Evolutionary conservation across 2,888 invertebrate genomes (phyloP).

Genomic region (Parnassius apollo): DNA sequence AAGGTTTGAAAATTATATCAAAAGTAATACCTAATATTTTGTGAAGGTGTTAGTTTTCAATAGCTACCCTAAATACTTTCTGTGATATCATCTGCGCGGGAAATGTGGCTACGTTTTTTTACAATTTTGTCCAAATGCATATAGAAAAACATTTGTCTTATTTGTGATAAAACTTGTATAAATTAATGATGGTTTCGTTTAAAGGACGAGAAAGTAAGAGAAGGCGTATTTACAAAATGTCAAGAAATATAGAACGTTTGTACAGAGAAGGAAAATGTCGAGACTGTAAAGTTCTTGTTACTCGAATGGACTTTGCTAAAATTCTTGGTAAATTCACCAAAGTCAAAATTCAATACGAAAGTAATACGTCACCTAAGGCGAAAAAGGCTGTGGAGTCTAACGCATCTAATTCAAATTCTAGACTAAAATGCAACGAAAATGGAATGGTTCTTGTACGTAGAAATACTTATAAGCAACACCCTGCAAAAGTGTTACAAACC

Average conservation of each 20-base stretch:
- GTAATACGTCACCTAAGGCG: slow-evolving; percentile 52
- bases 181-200: slow-evolving; percentile 58
- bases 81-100: slow-evolving; percentile 68
- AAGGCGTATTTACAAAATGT: slow-evolving; percentile 52
- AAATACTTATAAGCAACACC: slow-evolving; percentile 57
- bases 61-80: slow-evolving; percentile 32
- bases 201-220: slow-evolving; percentile 57
- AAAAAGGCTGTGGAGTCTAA: slow-evolving; percentile 42
- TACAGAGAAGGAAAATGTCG: slow-evolving; percentile 72
- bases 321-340: slow-evolving; percentile 76
- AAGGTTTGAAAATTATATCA: slow-evolving; percentile 30
- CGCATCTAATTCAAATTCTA: slow-evolving; percentile 49
- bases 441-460: slow-evolving; percentile 67
- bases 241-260: slow-evolving; percentile 63
- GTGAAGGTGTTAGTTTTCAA: slow-evolving; percentile 6
- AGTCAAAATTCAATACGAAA: slow-evolving; percentile 75
- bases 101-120: slow-evolving; percentile 68
- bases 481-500: slow-evolving; percentile 45
- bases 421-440: slow-evolving; percentile 70
- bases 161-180: slow-evolving; percentile 24
- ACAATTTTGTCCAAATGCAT: slow-evolving; percentile 40
- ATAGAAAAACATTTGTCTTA: slow-evolving; percentile 29
- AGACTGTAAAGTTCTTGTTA: slow-evolving; percentile 69
- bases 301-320: slow-evolving; percentile 76
- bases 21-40: slow-evolving; percentile 9